Evolutionary conservation across 2,888 invertebrate species (phyloP), one percentile per base, ranked within the genome.

Genomic region (Vanessa cardui): DNA sequence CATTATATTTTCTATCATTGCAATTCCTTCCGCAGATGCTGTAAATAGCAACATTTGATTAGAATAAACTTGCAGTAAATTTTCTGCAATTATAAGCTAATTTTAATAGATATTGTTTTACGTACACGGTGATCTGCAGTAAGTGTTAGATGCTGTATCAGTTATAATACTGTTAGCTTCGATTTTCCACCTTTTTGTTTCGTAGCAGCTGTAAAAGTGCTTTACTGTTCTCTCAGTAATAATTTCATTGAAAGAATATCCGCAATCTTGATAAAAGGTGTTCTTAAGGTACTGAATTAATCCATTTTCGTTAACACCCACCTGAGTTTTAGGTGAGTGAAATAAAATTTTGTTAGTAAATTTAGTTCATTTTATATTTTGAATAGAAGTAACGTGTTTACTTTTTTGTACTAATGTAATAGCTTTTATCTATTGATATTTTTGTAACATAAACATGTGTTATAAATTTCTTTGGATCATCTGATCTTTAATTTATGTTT

Each of bases 141-240:
- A 95, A 0, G 96, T 96, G 74, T 96, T 96, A 2, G 94, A 90
- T 0, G 96, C 94, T 0, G 94, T 90, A 76, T 97, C 96, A 0
- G 96, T 96, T 45, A 89, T 78, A 0, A 95, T 94, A 72, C 84
- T 86, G 65, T 89, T 87, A 1, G 85, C 88, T 73, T 86, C 88
- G 3, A 93, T 82, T 44, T 91, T 90, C 96, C 96, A 96, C 56
- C 94, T 91, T 4, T 83, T 87, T 8, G 84, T 73, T 59, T 94
- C 92, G 77, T 96, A 95, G 75, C 94, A 94, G 73, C 92, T 94
- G 58, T 77, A 78, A 21, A 92, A 84, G 71, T 92, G 92, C 18
- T 80, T 76, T 0, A 86, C 64, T 0, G 92, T 85, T 0, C 83
- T 65, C 0, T 78, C 74, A 0, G 85, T 82, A 2, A 91, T 83